Base-by-base conservation (phyloP, 2,888 invertebrate species). In the Malthinus seriepunctatus region DNA sequence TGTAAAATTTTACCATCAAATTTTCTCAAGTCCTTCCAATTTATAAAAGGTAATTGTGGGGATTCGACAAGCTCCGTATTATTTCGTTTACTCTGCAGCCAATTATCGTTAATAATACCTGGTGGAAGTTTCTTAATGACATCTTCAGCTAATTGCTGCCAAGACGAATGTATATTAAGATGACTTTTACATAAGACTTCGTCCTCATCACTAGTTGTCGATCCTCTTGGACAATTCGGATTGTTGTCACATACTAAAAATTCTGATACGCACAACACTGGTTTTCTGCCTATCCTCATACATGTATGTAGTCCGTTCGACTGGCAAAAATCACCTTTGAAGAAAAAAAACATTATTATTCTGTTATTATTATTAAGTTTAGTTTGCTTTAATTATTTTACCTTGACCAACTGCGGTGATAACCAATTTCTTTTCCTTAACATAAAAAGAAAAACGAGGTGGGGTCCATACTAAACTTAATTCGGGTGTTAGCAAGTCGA, bases 211-310 rank as follows among this genome's bases (percentile, higher is more conserved):
- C 71, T 74, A 33, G 63, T 70, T 12, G 68, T 84, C 58, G 85
- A 85, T 3, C 85, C 86, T 0, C 83, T 83, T 0, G 88, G 87
- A 65, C 88, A 88, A 71, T 88, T 86, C 1, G 82, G 79, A 14
- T 86, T 82, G 8, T 87, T 87, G 66, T 88, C 88, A 73, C 88
- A 88, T 11, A 85, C 81, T 63, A 88, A 78, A 68, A 85, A 84
- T 48, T 85, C 83, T 1, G 88, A 85, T 52, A 88, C 83, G 76
- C 88, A 88, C 42, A 88, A 79, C 63, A 72, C 58, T 1, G 77
- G 76, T 35, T 72, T 65, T 64, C 73, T 71, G 3, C 76, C 76
- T 8, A 74, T 73, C 12, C 70, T 69, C 72, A 74, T 71, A 61
- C 77, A 77, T 4, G 71, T 69, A 62, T 75, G 75, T 51, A 75